Base-by-base conservation (phyloP, 1,140 invertebrate species). In the Stegodyphus mimosarum region DNA sequence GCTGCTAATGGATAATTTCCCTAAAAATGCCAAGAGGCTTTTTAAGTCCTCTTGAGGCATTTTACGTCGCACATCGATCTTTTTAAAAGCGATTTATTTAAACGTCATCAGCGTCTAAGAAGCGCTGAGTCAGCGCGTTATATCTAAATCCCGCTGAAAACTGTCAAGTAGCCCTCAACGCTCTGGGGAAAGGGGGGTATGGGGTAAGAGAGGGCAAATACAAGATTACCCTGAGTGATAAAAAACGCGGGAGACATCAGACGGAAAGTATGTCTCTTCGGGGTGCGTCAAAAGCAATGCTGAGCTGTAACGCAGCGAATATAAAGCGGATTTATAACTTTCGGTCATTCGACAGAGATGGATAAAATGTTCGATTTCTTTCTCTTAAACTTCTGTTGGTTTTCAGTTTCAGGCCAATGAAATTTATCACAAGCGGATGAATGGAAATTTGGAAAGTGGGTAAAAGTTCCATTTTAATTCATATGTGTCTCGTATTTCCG, bases 141-240 rank as follows among this genome's bases (percentile, higher is more conserved):
- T 52, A 64, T 13, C 69, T 18, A n/a, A n/a, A 69, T 18, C 69
- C 69, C 69, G 13, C 49, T 71, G 33, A 71, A 71, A 71, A 49
- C 69, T n/a, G 69, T 71, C 69, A 71, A 71, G 69, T 49, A 33
- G 69, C 18, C 2, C 18, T 67, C 13, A 10, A 50, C 69, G 13
- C 50, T 5, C 7, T 69, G 49, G n/a, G 0, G 6, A 6, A 66
- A 7, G 18, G 64, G 76, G 15, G 13, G 13, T 69, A 13, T 77
- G 6, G 60, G 50, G 64, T 49, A 33, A n/a, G 63, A 7, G 7
- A 52, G 17, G 49, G 64, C 17, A 69, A 67, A 69, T 52, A 69
- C 63, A 78, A 78, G 64, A 78, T 78, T 52, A 53, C 76, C 11
- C 64, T 7, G 50, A 69, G 60, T 69, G 63, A 78, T 78, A 69